Percentiles rank a stretch among this genome's conserved stretches.
phyloP scores from a whole-genome alignment of 2,797 vertebrate genomes.

The Falco peregrinus region DNA sequence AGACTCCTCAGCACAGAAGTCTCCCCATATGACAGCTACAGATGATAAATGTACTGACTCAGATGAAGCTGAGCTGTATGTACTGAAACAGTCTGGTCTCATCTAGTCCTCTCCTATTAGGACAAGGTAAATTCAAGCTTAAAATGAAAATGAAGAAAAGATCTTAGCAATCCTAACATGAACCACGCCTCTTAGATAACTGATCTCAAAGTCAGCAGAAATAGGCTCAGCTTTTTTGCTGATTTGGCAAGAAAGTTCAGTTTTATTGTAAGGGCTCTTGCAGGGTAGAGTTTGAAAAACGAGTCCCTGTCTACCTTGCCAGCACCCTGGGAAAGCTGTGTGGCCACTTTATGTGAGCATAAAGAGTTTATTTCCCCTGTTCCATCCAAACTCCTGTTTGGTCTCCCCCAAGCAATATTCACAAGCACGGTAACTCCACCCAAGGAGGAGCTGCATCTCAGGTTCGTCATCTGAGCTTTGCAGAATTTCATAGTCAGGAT shows the following conservation, averaged over 20 bases:
- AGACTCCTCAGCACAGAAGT: neutral
- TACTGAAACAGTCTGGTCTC: neutral
- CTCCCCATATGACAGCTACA: neutral
- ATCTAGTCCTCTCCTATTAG: neutral
- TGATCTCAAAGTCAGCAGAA: neutral
- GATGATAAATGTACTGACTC: neutral
- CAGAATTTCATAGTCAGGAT: neutral
- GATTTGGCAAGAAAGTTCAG: neutral
- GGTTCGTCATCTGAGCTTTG: neutral
- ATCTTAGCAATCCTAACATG: neutral
- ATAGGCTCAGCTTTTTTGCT: neutral
- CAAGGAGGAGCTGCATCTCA: neutral
- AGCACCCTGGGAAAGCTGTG: neutral
- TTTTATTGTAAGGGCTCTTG: neutral
- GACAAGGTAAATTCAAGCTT: neutral
- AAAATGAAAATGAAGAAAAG: neutral
- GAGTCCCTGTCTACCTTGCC: neutral
- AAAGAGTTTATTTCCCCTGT: neutral
- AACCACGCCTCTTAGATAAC: accelerated
- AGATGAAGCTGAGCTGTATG: neutral
- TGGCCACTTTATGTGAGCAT: neutral
- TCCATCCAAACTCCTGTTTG: neutral
- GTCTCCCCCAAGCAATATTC: neutral
- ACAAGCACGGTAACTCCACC: neutral
- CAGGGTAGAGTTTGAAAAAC: neutral